Conservation (phyloP, 2,113 vertebrate genomes). For the Leptocoma aspasia region DNA sequence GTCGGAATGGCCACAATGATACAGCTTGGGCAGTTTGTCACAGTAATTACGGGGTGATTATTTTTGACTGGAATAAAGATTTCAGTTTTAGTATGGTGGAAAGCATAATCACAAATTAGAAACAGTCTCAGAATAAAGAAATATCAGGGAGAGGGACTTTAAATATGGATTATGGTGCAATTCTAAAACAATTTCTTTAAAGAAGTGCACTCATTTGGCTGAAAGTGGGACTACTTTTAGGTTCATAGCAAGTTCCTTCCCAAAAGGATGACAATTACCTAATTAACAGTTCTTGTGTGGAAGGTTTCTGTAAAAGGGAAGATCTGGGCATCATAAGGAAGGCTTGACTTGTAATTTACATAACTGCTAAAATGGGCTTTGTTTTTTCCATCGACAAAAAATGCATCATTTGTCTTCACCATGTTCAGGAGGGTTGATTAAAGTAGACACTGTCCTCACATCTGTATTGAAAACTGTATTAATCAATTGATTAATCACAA, state of each 20-base stretch:
- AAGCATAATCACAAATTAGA: constrained; percentile 85
- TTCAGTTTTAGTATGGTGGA: constrained; percentile 87
- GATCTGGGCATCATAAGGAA: constrained; percentile 64
- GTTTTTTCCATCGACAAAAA: constrained; percentile 68
- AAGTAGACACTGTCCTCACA: constrained; percentile 96
- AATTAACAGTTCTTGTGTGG: constrained; percentile 69
- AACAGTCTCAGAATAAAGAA: constrained; percentile 74
- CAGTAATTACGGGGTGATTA: constrained; percentile 89
- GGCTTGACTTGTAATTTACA: constrained; percentile 71
- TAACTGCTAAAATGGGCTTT: constrained; percentile 71
- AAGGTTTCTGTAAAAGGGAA: constrained; percentile 69
- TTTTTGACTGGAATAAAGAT: constrained; percentile 94
- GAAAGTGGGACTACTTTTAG: constrained; percentile 43
- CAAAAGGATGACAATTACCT: constrained; percentile 73
- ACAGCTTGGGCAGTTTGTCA: constrained; percentile 87
- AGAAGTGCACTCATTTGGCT: constrained; percentile 57
- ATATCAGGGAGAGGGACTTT: constrained; percentile 68
- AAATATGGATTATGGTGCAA: constrained; percentile 69
- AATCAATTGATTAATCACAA: constrained; percentile 98
- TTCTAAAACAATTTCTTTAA: constrained; percentile 69
- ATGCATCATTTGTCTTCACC: constrained; percentile 87
- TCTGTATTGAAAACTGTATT: constrained; percentile 96
- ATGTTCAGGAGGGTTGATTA: constrained; percentile 88
- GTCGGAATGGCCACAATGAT: constrained; percentile 90
- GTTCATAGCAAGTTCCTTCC: constrained; percentile 68